Evolutionary conservation across 2,797 vertebrate species (phyloP), one percentile per base, ranked within the genome.

Genomic region (Champsocephalus esox): DNA sequence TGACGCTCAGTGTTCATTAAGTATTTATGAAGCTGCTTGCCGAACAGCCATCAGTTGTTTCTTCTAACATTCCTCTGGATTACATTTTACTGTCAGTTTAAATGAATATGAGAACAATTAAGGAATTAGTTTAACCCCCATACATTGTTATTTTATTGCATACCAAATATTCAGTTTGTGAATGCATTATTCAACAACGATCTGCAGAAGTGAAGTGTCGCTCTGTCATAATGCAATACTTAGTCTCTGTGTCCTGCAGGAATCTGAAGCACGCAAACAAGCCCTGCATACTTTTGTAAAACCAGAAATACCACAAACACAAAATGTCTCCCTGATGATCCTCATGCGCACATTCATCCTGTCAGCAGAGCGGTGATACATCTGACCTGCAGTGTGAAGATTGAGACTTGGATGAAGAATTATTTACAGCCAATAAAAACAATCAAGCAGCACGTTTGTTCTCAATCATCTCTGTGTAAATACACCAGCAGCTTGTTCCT

Each of bases 221-320:
- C 7, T 38, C 7, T 34, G 6, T 34, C 34, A 8, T 8, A 38
- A 38, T 38, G 34, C 34, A 38, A 38, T 38, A 46, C 13, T 46
- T 16, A 48, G 46, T 17, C 21, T 12, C 51, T 54, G n/a, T 5
- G 52, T 55, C 52, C 52, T 55, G 24, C 52, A 55, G 52, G 52
- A 32, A 13, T 13, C 21, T 2, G 52, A 8, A 28, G 3, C 12
- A 4, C 19, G 1, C 19, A 21, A 13, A 9, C 28, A 9, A 38
- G 6, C 34, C 34, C n/a, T 3, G 34, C 21, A 28, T n/a, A 17
- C 50, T 38, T 16, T 70, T 38, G 48, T 68, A 74, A 55, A 79
- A 75, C 72, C 68, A 73, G 50, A 70, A 44, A 46, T 38, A 38
- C 7, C 34, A 38, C 6, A 7, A 38, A 9, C 34, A n/a, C 48